These are phyloP conservation scores for Eulimnadia texana DNA, from an alignment of 1,140 invertebrate species.

Conservation along the genomic window DNA sequence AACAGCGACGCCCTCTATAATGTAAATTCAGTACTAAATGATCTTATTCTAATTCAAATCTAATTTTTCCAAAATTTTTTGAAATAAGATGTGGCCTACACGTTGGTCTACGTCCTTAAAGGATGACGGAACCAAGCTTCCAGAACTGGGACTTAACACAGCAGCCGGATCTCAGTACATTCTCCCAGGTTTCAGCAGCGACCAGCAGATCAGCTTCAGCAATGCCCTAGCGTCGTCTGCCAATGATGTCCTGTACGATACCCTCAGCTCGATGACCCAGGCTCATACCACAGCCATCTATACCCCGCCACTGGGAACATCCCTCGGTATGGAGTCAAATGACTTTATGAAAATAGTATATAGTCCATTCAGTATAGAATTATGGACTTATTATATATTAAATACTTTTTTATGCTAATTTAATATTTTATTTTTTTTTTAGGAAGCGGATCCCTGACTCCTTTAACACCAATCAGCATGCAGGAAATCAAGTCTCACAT, in stretches of 20 bases:
- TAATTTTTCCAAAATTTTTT: too few species aligned
- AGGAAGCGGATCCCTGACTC: conserved; percentile 46
- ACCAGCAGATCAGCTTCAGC: conserved; percentile 28
- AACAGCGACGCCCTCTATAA: conserved; percentile 81
- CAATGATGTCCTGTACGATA: conserved; percentile 47
- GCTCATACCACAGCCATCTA: conserved; percentile 52
- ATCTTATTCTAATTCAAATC: too few species aligned
- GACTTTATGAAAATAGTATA: not conserved
- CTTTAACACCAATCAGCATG: conserved; percentile 58
- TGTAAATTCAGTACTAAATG: too few species aligned
- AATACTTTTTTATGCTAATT: not conserved
- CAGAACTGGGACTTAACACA: conserved; percentile 43
- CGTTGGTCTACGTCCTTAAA: conserved; percentile 63
- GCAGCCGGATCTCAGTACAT: conserved; percentile 13
- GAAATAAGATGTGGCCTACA: conserved; percentile 63
- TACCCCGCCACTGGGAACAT: conserved; percentile 53
- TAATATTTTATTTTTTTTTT: conserved; percentile 19
- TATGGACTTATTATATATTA: too few species aligned
- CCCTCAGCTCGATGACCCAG: conserved; percentile 56
- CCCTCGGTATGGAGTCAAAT: conserved; percentile 45
- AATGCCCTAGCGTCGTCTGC: conserved; percentile 37
- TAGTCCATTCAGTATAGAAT: too few species aligned
- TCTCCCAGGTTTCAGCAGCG: conserved; percentile 15
- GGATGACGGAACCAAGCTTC: conserved; percentile 66
- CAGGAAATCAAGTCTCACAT: conserved; percentile 51